These are phyloP conservation scores for Polyploca ridens DNA, from an alignment of 2,888 invertebrate species.

Conservation along the genomic window DNA sequence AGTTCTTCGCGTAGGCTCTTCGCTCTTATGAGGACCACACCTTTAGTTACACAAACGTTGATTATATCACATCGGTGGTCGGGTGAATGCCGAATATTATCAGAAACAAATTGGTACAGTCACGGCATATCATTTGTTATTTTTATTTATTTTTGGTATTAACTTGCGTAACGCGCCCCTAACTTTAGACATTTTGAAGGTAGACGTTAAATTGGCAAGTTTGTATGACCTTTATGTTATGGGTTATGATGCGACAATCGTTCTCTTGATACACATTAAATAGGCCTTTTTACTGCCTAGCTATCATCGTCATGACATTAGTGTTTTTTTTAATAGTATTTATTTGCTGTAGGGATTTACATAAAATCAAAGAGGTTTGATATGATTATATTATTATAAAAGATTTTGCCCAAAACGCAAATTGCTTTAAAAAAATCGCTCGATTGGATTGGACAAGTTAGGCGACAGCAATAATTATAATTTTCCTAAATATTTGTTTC, in stretches of 20 bases:
- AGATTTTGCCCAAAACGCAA: too few relatives aligned
- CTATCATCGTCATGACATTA: too few relatives aligned
- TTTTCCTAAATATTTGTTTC: too few relatives aligned
- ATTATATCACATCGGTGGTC: constrained; percentile 36
- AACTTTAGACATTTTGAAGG: constrained; percentile 19
- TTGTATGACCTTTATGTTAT: constrained; percentile 10
- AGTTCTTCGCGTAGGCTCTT: neutral
- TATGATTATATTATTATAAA: too few relatives aligned
- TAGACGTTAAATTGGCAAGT: constrained; percentile 34
- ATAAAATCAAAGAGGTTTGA: too few relatives aligned
- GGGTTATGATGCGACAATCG: neutral
- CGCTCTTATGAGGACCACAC: constrained; percentile 18
- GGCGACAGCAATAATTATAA: too few relatives aligned
- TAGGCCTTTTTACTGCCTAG: too few relatives aligned
- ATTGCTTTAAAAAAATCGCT: too few relatives aligned
- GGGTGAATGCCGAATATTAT: constrained; percentile 42
- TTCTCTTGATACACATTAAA: too few relatives aligned
- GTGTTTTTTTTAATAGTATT: too few relatives aligned
- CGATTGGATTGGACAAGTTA: too few relatives aligned
- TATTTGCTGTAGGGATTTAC: too few relatives aligned
- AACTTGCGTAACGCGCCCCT: constrained; percentile 31
- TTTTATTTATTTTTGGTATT: constrained; percentile 45
- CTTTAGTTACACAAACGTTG: constrained; percentile 34
- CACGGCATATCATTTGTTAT: constrained; percentile 45
- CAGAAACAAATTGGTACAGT: constrained; percentile 44